Evolutionary conservation across 2,113 vertebrate species (phyloP).

Genomic region (Limnothrissa miodon): DNA sequence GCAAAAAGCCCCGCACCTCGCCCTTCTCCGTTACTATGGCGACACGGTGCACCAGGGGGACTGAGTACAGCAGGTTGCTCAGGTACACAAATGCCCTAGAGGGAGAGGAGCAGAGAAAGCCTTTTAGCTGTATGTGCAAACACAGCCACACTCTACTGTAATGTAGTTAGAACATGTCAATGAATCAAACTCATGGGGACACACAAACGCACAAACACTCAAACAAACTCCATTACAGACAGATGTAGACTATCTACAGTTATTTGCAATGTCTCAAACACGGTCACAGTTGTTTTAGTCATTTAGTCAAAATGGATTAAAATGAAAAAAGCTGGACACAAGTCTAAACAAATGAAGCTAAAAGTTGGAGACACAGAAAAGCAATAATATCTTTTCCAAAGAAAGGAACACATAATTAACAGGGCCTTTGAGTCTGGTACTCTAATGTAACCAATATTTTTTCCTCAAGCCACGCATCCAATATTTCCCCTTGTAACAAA

Average conservation of each 20-base stretch:
- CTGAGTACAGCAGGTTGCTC: slow-evolving; percentile 95
- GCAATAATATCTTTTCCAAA: background rate
- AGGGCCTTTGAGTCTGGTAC: background rate
- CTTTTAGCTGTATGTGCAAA: slow-evolving; percentile 6
- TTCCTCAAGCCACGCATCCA: too few relatives aligned
- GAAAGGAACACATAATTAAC: background rate
- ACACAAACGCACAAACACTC: background rate
- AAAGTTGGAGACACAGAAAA: background rate
- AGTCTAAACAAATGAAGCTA: background rate
- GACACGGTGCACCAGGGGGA: slow-evolving; percentile 93
- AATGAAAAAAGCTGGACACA: slow-evolving; percentile 3
- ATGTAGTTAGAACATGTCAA: slow-evolving; percentile 1
- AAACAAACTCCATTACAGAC: slow-evolving; percentile 13
- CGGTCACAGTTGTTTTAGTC: slow-evolving; percentile 6
- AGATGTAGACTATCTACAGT: slow-evolving; percentile 11
- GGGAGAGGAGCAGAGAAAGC: slow-evolving; percentile 19
- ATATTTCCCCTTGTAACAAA: background rate
- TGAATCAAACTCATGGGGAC: slow-evolving; percentile 3
- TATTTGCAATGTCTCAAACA: slow-evolving; percentile 16
- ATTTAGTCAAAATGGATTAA: slow-evolving; percentile 2
- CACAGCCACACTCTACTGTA: background rate
- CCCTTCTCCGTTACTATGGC: slow-evolving; percentile 97
- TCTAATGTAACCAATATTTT: background rate
- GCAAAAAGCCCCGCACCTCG: slow-evolving; percentile 91
- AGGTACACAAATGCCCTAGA: slow-evolving; percentile 95